Evolutionary conservation across 2,113 vertebrate genomes (phyloP).

Genomic region (Delphinapterus leucas): DNA sequence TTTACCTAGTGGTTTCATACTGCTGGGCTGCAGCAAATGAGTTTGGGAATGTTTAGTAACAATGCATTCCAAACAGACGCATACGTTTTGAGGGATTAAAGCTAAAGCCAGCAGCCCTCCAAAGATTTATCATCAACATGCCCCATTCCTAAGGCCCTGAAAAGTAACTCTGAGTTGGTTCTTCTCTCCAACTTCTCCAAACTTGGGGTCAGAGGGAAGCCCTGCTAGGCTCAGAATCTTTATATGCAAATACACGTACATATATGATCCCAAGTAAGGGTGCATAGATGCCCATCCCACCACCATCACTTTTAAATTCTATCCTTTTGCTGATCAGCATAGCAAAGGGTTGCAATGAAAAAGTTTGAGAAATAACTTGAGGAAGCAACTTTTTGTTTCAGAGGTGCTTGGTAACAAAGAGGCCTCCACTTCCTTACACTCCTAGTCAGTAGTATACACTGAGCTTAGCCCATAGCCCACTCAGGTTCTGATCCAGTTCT

Average conservation of each 20-base stretch:
- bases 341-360: neutral
- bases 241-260: neutral
- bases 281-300: neutral
- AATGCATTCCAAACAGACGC: constrained; percentile 65
- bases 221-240: neutral
- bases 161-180: constrained; percentile 50
- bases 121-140: constrained; percentile 64
- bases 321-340: neutral
- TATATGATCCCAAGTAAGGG: neutral
- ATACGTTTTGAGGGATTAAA: constrained; percentile 66
- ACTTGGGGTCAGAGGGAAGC: neutral
- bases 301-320: neutral
- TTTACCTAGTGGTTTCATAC: constrained; percentile 48
- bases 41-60: constrained; percentile 46
- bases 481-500: neutral
- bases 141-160: neutral
- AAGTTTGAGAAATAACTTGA: neutral
- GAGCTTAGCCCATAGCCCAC: neutral
- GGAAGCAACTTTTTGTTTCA: constrained; percentile 5
- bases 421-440: rapidly evolving
- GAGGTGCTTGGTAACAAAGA: neutral
- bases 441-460: neutral
- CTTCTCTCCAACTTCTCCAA: neutral
- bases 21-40: constrained; percentile 28
- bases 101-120: constrained; percentile 54